These are phyloP conservation scores for Cotesia typhae DNA, from an alignment of 1,140 invertebrate species.

Conservation along the genomic window DNA sequence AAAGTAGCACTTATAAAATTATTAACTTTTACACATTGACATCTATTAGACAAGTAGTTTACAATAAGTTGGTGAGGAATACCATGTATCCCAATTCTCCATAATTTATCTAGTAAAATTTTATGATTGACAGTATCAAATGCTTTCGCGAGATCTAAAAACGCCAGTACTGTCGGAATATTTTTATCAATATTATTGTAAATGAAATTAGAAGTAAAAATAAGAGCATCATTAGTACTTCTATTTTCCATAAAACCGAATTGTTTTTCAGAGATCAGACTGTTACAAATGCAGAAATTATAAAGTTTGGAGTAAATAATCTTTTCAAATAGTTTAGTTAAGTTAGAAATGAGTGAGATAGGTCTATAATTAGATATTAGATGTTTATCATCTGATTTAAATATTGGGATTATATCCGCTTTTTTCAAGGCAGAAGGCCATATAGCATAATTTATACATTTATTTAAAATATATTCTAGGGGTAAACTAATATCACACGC, in stretches of 20 bases:
- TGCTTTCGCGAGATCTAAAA: not conserved
- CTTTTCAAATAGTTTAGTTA: not conserved
- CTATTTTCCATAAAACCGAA: not conserved
- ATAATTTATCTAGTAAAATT: not conserved
- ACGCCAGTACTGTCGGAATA: not conserved
- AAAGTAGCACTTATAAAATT: not conserved
- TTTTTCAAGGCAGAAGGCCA: not conserved
- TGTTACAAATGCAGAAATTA: not conserved
- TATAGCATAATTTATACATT: not conserved
- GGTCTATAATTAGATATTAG: not conserved
- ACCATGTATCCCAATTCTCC: not conserved
- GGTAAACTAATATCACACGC: not conserved
- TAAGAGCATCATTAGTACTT: not conserved
- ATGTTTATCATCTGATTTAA: not conserved
- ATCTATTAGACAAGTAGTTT: slow-evolving; percentile 1
- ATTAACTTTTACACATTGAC: not conserved
- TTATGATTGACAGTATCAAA: not conserved
- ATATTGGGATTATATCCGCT: not conserved
- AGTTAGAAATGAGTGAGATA: not conserved
- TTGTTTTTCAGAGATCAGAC: not conserved
- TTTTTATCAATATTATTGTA: not conserved
- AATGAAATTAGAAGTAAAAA: not conserved
- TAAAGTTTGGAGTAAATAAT: not conserved
- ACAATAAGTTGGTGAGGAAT: not conserved
- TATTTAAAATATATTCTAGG: slow-evolving; percentile 5